phyloP scores from a whole-genome alignment of 2,888 invertebrate species.

The Cotesia congregata region DNA sequence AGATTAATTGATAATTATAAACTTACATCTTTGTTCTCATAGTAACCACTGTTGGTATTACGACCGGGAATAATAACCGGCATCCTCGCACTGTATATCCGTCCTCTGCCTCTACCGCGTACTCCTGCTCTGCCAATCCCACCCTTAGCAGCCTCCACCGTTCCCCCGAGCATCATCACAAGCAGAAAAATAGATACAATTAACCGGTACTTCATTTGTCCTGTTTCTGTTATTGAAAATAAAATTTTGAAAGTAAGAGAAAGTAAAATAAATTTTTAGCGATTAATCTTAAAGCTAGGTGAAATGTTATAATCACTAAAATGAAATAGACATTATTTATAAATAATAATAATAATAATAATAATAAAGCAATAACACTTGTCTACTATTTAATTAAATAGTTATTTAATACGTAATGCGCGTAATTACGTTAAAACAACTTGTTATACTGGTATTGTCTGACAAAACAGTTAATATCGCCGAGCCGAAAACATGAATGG shows the following conservation, averaged over 20 bases:
- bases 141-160: conserved; percentile 56
- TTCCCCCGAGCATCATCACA: conserved; percentile 51
- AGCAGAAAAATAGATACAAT: conserved; percentile 50
- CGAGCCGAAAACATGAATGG: conserved; percentile 66
- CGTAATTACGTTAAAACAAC: conserved; percentile 4
- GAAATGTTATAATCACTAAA: neutral
- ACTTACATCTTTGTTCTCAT: conserved; percentile 78
- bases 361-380: neutral
- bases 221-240: conserved; percentile 34
- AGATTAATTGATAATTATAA: neutral
- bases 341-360: no score
- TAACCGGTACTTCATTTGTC: conserved; percentile 53
- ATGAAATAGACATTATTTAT: neutral
- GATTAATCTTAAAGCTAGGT: neutral
- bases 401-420: neutral
- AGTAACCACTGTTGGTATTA: conserved; percentile 75
- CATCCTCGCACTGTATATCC: conserved; percentile 72
- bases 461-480: conserved; percentile 43
- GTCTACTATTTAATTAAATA: neutral
- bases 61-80: conserved; percentile 74
- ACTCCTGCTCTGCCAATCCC: conserved; percentile 56
- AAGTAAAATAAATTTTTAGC: neutral
- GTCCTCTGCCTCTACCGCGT: conserved; percentile 56
- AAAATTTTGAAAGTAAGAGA: neutral
- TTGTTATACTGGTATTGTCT: neutral